phyloP scores from a whole-genome alignment of 2,797 vertebrate species.

The Acanthurus tractus region DNA sequence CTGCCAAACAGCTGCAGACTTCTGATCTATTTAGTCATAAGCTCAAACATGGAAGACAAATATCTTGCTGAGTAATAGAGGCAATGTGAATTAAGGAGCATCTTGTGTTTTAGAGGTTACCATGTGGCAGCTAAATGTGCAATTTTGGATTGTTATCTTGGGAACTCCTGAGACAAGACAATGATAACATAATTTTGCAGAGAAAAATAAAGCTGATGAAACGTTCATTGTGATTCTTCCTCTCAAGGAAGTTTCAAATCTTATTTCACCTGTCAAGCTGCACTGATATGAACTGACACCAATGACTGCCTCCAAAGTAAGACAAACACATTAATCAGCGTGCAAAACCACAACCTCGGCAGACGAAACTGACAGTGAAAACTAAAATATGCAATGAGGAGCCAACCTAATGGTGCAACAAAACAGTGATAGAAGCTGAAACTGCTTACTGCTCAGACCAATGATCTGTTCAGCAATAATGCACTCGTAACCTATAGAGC shows the following conservation, averaged over 20 bases:
- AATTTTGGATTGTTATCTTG: neutral
- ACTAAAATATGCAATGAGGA: neutral
- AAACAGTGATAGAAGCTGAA: conserved; percentile 2
- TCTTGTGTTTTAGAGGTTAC: conserved; percentile 12
- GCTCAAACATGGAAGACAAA: conserved; percentile 14
- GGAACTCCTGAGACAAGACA: neutral
- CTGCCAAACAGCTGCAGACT: conserved; percentile 16
- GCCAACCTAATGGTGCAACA: neutral
- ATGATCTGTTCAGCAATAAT: conserved; percentile 4
- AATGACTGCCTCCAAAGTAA: neutral
- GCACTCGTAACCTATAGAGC: neutral
- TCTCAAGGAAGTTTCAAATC: conserved; percentile 14
- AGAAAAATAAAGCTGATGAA: conserved; percentile 31
- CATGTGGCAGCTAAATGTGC: conserved; percentile 4
- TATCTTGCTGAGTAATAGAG: neutral
- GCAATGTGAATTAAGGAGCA: neutral
- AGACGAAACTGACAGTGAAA: neutral
- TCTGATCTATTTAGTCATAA: neutral
- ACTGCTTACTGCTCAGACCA: neutral
- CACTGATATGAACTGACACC: conserved; percentile 7
- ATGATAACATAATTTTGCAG: neutral
- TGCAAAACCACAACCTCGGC: conserved; percentile 2
- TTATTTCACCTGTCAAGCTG: conserved; percentile 1
- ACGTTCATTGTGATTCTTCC: conserved; percentile 18
- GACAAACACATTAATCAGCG: conserved; percentile 24